Conservation (phyloP, 2,888 invertebrate genomes). For the Netelia melanura region DNA sequence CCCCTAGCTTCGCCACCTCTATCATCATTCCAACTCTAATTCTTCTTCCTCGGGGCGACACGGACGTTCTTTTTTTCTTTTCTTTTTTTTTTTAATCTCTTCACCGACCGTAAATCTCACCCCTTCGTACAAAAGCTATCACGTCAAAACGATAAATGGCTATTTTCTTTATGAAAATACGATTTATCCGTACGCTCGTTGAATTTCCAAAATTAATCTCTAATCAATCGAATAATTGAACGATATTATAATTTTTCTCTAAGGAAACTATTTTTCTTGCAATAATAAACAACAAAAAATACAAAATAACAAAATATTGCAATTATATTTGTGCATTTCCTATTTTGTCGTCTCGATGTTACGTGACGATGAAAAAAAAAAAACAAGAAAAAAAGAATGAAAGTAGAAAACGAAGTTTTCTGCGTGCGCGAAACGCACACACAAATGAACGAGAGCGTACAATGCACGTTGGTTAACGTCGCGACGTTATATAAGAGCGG, state of each 20-base stretch:
- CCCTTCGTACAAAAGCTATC: background rate
- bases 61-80: background rate
- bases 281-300: background rate
- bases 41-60: conserved; percentile 19
- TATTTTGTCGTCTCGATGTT: too few relatives aligned
- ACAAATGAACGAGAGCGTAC: background rate
- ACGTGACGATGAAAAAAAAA: too few relatives aligned
- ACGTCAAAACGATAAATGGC: background rate
- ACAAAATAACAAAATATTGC: background rate
- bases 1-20: background rate
- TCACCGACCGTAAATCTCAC: background rate
- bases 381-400: too few relatives aligned
- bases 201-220: too few relatives aligned
- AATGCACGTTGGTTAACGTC: background rate
- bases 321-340: too few relatives aligned
- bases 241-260: background rate
- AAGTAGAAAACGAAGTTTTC: background rate
- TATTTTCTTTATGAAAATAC: background rate
- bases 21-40: conserved; percentile 14
- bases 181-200: too few relatives aligned
- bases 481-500: background rate
- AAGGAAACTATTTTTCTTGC: background rate
- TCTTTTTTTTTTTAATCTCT: conserved; percentile 10
- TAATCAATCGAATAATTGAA: too few relatives aligned
- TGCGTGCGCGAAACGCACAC: background rate